Conservation (phyloP, 1,140 invertebrate species). For the Andricus grossulariae region DNA sequence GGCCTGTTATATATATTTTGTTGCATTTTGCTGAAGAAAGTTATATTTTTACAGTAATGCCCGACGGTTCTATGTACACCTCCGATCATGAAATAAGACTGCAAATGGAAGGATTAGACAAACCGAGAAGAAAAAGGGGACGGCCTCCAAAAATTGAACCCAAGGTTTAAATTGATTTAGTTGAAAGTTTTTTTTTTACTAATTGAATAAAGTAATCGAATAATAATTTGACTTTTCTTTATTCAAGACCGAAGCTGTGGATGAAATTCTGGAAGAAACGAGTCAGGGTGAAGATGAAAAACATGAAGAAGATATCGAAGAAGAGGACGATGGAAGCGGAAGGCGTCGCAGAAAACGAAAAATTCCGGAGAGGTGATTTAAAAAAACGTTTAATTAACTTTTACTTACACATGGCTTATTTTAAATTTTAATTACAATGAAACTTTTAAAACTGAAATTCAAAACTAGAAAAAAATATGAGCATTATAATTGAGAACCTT, state of each 20-base stretch:
- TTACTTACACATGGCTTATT: no score
- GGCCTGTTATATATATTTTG: slow-evolving; percentile 18
- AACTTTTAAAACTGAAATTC: no score
- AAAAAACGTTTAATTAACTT: slow-evolving; percentile 15
- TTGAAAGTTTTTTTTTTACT: slow-evolving; percentile 33
- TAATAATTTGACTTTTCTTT: slow-evolving; percentile 29
- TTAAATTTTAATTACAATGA: no score
- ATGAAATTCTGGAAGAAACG: slow-evolving; percentile 59
- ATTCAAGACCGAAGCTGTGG: slow-evolving; percentile 46
- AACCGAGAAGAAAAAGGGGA: slow-evolving; percentile 82
- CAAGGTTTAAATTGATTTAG: slow-evolving; percentile 40
- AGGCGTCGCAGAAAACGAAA: slow-evolving; percentile 79
- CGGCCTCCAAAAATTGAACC: slow-evolving; percentile 79
- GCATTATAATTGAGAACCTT: no score
- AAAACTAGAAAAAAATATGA: no score
- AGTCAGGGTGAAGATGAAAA: slow-evolving; percentile 72
- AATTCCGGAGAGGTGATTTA: slow-evolving; percentile 77
- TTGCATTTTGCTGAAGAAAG: not conserved
- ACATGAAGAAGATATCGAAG: slow-evolving; percentile 71
- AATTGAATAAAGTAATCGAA: slow-evolving; percentile 6
- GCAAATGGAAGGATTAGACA: slow-evolving; percentile 80
- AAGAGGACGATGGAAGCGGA: slow-evolving; percentile 76
- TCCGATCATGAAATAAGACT: slow-evolving; percentile 78
- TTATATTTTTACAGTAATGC: slow-evolving; percentile 68
- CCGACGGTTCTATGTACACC: slow-evolving; percentile 77